Evolutionary conservation across 2,797 vertebrate genomes (phyloP), one percentile per base, ranked within the genome.

Genomic region (Chiloscyllium punctatum): DNA sequence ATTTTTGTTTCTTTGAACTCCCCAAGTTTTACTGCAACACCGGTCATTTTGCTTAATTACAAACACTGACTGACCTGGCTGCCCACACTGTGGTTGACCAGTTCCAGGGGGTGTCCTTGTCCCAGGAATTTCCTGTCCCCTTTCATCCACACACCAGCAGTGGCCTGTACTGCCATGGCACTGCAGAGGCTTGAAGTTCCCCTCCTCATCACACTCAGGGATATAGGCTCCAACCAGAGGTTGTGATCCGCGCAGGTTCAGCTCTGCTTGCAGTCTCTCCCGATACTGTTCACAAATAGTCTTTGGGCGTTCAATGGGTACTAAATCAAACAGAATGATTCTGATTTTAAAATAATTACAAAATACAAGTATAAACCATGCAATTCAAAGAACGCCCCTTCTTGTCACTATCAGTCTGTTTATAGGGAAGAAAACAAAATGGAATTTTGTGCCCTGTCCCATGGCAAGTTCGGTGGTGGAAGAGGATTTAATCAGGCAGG

Each of bases 101-200:
- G 97, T 98, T 5, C 97, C 98, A 0, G 98, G 98, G 21, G 98
- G 96, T 0, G 97, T 98, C 84, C 97, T 97, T 1, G 98, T 98
- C 51, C 98, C 98, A 0, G 96, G 94, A 95, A 97, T 97, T 97
- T 99, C 98, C 94, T 97, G 97, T 7, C 98, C 98, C 0, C 96
- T 96, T 0, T 1, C 96, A 8, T 98, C 97, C 96, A 99, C 98
- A 0, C 98, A 99, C 98, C 98, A 99, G 96, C 98, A 99, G 96
- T 98, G 96, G 94, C 98, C 98, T 0, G 97, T 97, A 96, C 98
- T 97, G 18, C 97, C 11, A 0, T 98, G 98, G 95, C 99, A 99
- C 97, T 99, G 97, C 72, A 98, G 97, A 0, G 98, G 96, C 82
- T 96, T 96, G 96, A 98, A 99, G 53, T 96, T 97, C 4, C 98